Base-by-base conservation (phyloP, 2,113 vertebrate species). In the Sander vitreus region DNA sequence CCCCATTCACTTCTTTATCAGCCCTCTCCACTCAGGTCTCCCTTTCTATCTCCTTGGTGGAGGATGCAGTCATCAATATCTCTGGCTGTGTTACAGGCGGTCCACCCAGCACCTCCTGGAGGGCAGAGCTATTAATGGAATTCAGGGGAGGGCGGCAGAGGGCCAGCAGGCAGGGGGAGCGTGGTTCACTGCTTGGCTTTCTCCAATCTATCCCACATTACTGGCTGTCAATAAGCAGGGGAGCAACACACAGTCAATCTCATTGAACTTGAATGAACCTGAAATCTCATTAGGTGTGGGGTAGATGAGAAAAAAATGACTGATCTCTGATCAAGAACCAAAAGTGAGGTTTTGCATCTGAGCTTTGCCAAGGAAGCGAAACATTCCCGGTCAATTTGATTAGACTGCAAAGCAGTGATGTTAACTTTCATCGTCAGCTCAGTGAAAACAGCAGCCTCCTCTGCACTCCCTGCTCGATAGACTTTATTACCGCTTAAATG, bases 121-220 rank as follows among this genome's bases (percentile, higher is more conserved):
- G 94, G 93, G 90, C 88, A 90, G 70, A 83, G 79, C 87, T 91
- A 88, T 92, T 93, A 89, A 91, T 92, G 92, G 87, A 76, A 89
- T 86, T 89, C 84, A 70, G 59, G 72, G 62, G 83, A 87, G 86
- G 88, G 79, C 55, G 36, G 71, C 69, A 53, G 70, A 79, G 60
- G 75, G 86, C 85, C 88, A 90, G 33, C 82, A 76, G 80, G 77
- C 83, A 33, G 63, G 72, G 73, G 69, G 80, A 72, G 85, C 51
- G 60, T 36, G 85, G 71, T 82, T 87, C 79, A 80, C 39, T 75
- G 87, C 62, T 65, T 83, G 80, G 78, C 81, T 78, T 68, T 85
- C 83, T 91, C 82, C 80, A 84, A 84, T 90, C 87, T 70, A 78
- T 87, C 74, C 86, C 81, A 84, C 86, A 90, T 91, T 90, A 91